Percentiles rank a stretch among this genome's conserved stretches.
Evolutionary conservation across 2,797 vertebrate species (phyloP).

Genomic region (Mormyrus proboscirostris): DNA sequence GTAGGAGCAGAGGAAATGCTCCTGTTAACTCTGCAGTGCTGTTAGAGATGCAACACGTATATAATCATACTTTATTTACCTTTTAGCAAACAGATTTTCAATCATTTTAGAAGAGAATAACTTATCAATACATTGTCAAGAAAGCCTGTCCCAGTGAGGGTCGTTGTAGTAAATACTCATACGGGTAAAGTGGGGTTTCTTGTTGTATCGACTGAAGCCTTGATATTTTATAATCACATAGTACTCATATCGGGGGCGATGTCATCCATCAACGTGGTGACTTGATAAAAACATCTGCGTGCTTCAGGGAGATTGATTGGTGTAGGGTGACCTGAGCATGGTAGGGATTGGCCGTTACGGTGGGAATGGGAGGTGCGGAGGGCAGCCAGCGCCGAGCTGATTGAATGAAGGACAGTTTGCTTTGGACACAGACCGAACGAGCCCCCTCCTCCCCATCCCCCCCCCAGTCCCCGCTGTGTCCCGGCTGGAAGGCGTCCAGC

Average conservation of each 20-base stretch:
- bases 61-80: not conserved
- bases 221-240: not conserved
- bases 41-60: not conserved
- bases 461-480: not conserved
- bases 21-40: not conserved
- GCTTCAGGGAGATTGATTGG: not conserved
- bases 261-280: not conserved
- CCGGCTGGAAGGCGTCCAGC: not conserved
- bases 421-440: not conserved
- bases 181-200: not conserved
- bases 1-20: not conserved
- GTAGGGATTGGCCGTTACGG: not conserved
- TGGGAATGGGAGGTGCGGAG: not conserved
- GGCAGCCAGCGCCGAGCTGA: not conserved
- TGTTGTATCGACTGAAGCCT: not conserved
- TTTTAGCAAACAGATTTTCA: not conserved
- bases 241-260: not conserved
- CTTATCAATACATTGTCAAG: not conserved
- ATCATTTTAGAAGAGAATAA: not conserved
- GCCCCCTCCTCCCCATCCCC: not conserved
- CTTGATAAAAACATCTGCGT: not conserved
- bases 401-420: slow-evolving; percentile 11
- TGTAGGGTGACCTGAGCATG: not conserved
- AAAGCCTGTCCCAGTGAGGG: not conserved
- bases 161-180: not conserved